Evolutionary conservation across 2,113 vertebrate species (phyloP), one percentile per base, ranked within the genome.

Genomic region (Zeus faber): DNA sequence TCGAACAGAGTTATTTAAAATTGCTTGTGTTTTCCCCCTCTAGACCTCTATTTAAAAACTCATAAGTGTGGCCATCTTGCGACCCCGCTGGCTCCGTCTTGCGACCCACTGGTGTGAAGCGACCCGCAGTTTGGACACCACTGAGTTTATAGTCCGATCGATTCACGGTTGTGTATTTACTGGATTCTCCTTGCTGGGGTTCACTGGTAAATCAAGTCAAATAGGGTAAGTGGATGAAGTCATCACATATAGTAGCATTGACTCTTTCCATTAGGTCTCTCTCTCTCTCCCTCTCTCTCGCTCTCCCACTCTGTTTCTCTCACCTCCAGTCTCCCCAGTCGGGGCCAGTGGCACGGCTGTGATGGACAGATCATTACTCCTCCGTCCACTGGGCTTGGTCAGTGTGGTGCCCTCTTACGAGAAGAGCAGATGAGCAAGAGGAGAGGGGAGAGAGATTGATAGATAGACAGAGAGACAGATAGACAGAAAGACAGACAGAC

Each of bases 321-420:
- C 18, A 8, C 21, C 41, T 44, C 44, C 6, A 1, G n/a, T 52
- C 58, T 62, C 44, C 54, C 26, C 54, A 50, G 59, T 49, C 51
- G 63, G 74, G 14, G 14, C 40, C 17, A n/a, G 2, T 18, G 16
- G n/a, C 40, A 77, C 65, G 67, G 62, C 66, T 49, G 57, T 74
- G 75, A 77, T 55, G 17, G 66, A 66, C 74, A 73, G 56, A 66
- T 74, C 76, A 76, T 83, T 76, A 76, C 59, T 74, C 63, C 60
- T 37, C 20, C 23, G 31, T 58, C 64, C 60, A 23, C 22, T 45
- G 50, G 24, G 25, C 27, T 49, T 45, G 67, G 65, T 52, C 62
- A 73, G 37, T 40, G 31, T 60, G 60, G 52, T 43, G 27, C 55
- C 10, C 69, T 66, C 46, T 74, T 44, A 66, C 37, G 50, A 45